Evolutionary conservation across 2,888 invertebrate species (phyloP), one percentile per base, ranked within the genome.

Genomic region (Campoplex capitator): DNA sequence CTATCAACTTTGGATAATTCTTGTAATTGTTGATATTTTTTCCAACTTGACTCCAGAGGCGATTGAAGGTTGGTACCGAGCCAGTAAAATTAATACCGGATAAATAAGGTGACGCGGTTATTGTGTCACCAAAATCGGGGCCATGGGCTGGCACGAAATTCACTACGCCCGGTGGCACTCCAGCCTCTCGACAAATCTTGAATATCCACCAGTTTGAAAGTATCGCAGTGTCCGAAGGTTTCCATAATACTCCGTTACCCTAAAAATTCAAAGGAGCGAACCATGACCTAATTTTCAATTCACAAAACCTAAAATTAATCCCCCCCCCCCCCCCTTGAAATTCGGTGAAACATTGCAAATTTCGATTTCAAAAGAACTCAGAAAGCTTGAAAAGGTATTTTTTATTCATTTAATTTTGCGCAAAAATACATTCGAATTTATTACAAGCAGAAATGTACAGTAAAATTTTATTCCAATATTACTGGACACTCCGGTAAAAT

Each of bases 71-170:
- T 96, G 98, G 98, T 77, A 99, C 99, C 85, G 99, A 99, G 88
- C 99, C 99, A 28, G 99, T 99, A 94, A 99, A 99, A 95, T 99
- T 99, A 90, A 99, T 97, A 8, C 98, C 99, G 18, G 99, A 97
- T 71, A 99, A 95, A 92, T 98, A 95, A 1, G 97, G 97, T 0
- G 98, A 98, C 1, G 96, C 94, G 4, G 99, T 98, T 85, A 99
- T 97, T 0, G 97, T 96, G 92, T 98, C 97, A 0, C 99, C 99
- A 95, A 99, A 99, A 6, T 97, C 97, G 0, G 99, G 99, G 0
- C 99, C 99, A 94, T 99, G 98, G 0, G 98, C 97, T 0, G 99
- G 99, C 48, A 99, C 96, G 95, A 99, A 99, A 95, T 99, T 99
- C 13, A 99, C 98, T 23, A 99, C 98, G 62, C 99, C 99, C 32